Base-by-base conservation (phyloP, 1,140 invertebrate species). In the Thaumetopoea pityocampa region DNA sequence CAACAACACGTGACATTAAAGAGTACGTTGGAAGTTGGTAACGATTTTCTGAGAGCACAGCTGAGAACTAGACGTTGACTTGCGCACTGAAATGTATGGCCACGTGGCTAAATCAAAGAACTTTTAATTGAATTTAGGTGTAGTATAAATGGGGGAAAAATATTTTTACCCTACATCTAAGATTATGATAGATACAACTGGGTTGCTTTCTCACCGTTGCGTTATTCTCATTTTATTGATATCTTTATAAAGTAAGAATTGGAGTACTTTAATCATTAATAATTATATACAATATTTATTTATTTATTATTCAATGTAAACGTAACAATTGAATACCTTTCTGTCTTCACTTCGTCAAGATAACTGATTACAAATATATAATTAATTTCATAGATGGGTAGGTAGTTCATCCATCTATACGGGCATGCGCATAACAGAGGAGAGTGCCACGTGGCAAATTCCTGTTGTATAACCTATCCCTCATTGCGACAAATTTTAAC, bases 21-120 rank as follows among this genome's bases (percentile, higher is more conserved):
- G 49, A 48, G 47, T 51, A 58, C 54, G 55, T 45, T 48, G 51
- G 54, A 43, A 42, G 45, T 5, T 40, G 56, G 55, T 82, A 82
- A 82, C 76, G 78, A 82, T 82, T 82, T 82, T 80, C 71, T 59
- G 34, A 54, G 44, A 58, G 57, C 64, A 60, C 74, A 80, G 76
- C 76, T 82, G 76, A 68, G 51, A 40, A 51, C 40, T 28, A 17
- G 41, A 40, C 29, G 59, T 50, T 37, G 61, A 68, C 76, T 45
- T 80, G 76, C 74, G 76, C 73, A 72, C n/a, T 58, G 37, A 14
- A 8, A 1, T 11, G 17, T 1, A 10, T 9, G 18, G 35, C 66
- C 78, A 82, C 78, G 78, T 82, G 78, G 63, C 48, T 17, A 24
- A n/a, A 20, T 11, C 28, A 47, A 24, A 28, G 14, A 50, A 51